Conservation (phyloP, 1,140 invertebrate genomes). For the Antheraea pernyi region DNA sequence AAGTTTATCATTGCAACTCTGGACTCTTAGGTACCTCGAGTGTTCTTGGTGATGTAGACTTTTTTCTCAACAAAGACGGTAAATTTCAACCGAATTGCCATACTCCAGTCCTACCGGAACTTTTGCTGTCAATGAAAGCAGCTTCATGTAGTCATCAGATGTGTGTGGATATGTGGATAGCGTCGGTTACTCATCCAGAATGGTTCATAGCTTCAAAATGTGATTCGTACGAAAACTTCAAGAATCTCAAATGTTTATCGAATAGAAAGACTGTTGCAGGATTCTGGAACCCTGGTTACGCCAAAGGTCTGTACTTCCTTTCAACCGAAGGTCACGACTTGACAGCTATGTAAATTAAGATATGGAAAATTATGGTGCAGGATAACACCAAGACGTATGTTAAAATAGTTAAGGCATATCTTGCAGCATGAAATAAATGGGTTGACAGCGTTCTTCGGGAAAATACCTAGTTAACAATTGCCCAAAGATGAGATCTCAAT, state of each 20-base stretch:
- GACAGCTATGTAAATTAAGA: not conserved
- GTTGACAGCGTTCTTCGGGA: too few relatives aligned
- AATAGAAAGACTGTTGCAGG: constrained; percentile 60
- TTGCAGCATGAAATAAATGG: too few relatives aligned
- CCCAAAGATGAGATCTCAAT: too few relatives aligned
- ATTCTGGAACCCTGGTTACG: constrained; percentile 68
- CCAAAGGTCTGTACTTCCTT: constrained; percentile 61
- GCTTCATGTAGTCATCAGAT: constrained; percentile 83
- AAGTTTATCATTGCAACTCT: constrained; percentile 26
- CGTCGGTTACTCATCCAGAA: constrained; percentile 77
- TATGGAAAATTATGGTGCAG: too few relatives aligned
- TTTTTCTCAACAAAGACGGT: constrained; percentile 75
- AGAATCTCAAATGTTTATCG: constrained; percentile 43
- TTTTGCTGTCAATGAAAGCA: constrained; percentile 61
- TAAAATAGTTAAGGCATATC: too few relatives aligned
- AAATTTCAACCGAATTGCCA: constrained; percentile 73
- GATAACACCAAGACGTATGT: too few relatives aligned
- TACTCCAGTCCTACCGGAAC: constrained; percentile 69
- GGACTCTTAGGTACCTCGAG: constrained; percentile 82
- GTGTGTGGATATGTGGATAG: constrained; percentile 81
- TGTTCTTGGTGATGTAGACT: constrained; percentile 79
- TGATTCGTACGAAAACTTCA: constrained; percentile 57
- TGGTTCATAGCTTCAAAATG: constrained; percentile 60
- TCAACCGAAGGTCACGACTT: constrained; percentile 48
- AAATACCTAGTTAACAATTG: too few relatives aligned